These are phyloP conservation scores for Diaprepes abbreviatus DNA, from an alignment of 2,888 invertebrate genomes.

Conservation along the genomic window DNA sequence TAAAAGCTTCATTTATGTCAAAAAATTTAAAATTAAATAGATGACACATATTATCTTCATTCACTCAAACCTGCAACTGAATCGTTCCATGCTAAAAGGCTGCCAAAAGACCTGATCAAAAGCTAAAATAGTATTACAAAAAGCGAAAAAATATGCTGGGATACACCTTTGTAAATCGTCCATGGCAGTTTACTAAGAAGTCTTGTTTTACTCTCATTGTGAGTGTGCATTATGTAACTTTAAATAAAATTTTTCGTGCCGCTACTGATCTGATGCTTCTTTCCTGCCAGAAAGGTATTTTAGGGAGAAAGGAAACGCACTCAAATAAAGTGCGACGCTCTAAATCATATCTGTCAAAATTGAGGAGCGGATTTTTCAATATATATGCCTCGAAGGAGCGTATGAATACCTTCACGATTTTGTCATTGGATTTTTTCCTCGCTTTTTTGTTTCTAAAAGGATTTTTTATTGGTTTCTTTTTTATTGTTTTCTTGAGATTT, in stretches of 20 bases:
- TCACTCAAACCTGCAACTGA: too few relatives aligned
- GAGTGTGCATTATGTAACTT: too few relatives aligned
- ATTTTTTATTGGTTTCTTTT: conserved; percentile 35
- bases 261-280: not conserved
- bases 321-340: conserved; percentile 64
- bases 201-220: too few relatives aligned
- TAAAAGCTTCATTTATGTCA: too few relatives aligned
- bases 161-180: too few relatives aligned
- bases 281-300: conserved; percentile 36
- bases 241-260: not conserved
- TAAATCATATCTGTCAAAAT: conserved; percentile 65
- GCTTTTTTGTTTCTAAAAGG: conserved; percentile 34
- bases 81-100: too few relatives aligned
- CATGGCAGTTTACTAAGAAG: too few relatives aligned
- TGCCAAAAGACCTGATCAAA: too few relatives aligned
- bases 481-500: not conserved
- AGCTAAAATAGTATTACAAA: too few relatives aligned
- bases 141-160: too few relatives aligned
- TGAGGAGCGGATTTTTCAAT: conserved; percentile 53
- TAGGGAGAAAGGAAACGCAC: conserved; percentile 53
- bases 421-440: conserved; percentile 35
- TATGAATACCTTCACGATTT: conserved; percentile 46
- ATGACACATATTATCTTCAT: too few relatives aligned
- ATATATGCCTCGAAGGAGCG: conserved; percentile 46
- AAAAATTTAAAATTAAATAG: too few relatives aligned